A percentile compares a stretch with the other conserved stretches of the same genome.
Evolutionary conservation across 64 coral and sea anemone genomes (phyloP).

Genomic region (Montipora cactus): DNA sequence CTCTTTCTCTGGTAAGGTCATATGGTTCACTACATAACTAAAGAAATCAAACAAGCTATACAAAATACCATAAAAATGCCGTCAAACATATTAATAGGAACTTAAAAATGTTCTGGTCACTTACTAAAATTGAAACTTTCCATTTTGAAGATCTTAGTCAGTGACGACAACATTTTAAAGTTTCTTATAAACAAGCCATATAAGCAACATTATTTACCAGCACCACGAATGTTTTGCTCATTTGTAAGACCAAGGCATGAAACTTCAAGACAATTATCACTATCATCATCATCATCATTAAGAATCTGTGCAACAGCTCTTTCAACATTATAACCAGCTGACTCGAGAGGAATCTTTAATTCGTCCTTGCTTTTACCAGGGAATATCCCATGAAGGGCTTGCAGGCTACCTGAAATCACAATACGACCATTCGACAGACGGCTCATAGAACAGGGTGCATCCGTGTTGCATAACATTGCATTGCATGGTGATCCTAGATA

Average conservation of each 20-base stretch:
- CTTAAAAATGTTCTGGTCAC: slow-evolving; percentile 13
- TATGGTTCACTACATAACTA: slow-evolving; percentile 1
- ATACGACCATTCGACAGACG: slow-evolving; percentile 1
- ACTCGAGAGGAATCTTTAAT: neutral
- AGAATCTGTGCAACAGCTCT: slow-evolving; percentile 1
- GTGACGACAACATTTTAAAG: slow-evolving; percentile 13
- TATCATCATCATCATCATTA: slow-evolving; percentile 4
- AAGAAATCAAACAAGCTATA: neutral
- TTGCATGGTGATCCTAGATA: slow-evolving; percentile 19
- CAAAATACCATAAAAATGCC: slow-evolving; percentile 1
- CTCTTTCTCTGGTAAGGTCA: slow-evolving; percentile 12
- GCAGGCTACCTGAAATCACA: slow-evolving; percentile 13
- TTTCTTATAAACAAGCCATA: slow-evolving; percentile 14
- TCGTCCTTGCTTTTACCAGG: slow-evolving; percentile 17
- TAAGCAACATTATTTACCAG: slow-evolving; percentile 13
- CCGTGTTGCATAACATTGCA: slow-evolving; percentile 6
- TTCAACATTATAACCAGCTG: slow-evolving; percentile 13
- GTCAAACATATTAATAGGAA: slow-evolving; percentile 14
- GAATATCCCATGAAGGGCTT: slow-evolving; percentile 18
- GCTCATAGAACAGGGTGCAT: slow-evolving; percentile 10
- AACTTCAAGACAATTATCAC: slow-evolving; percentile 13
- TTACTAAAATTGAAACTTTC: slow-evolving; percentile 14
- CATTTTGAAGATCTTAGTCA: slow-evolving; percentile 7
- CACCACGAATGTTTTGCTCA: slow-evolving; percentile 12
- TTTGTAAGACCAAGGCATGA: slow-evolving; percentile 12